phyloP scores from a whole-genome alignment of 2,113 vertebrate species.

The Oophaga pumilio region DNA sequence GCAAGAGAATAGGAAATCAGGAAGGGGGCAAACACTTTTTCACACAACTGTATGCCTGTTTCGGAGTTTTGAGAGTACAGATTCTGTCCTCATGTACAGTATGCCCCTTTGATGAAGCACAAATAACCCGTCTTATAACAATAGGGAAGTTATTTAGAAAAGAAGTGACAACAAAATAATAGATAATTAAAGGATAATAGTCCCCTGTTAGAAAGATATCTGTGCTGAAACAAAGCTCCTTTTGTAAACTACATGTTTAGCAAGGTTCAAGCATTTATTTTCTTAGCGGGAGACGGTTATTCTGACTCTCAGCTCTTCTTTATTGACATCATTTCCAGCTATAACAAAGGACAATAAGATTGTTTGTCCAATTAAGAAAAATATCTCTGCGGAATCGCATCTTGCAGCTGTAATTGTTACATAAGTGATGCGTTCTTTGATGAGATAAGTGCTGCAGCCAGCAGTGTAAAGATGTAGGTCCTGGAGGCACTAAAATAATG shows the following conservation, averaged over 20 bases:
- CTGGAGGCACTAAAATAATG: not conserved
- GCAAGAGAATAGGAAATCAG: too few species aligned
- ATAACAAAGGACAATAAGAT: conserved; percentile 38
- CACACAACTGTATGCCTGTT: not conserved
- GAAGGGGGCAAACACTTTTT: too few species aligned
- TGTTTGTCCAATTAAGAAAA: conserved; percentile 39
- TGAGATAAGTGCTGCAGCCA: conserved; percentile 23
- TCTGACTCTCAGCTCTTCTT: conserved; percentile 47
- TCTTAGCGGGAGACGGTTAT: conserved; percentile 48
- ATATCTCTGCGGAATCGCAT: not conserved
- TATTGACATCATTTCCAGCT: conserved; percentile 36
- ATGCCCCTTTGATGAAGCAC: not conserved
- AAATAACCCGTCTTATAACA: conserved; percentile 23
- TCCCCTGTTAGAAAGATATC: conserved; percentile 41
- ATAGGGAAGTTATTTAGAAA: conserved; percentile 45
- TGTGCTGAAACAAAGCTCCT: conserved; percentile 47
- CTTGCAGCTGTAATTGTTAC: conserved; percentile 39
- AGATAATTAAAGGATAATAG: conserved; percentile 54
- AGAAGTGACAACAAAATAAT: conserved; percentile 59
- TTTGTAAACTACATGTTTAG: conserved; percentile 50
- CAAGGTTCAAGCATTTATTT: conserved; percentile 52
- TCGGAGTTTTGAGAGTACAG: not conserved
- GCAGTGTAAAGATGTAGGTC: not conserved
- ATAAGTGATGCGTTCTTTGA: conserved; percentile 15
- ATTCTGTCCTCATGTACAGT: not conserved